These are phyloP conservation scores for Narcine bancroftii DNA, from an alignment of 2,113 vertebrate species.

Conservation along the genomic window DNA sequence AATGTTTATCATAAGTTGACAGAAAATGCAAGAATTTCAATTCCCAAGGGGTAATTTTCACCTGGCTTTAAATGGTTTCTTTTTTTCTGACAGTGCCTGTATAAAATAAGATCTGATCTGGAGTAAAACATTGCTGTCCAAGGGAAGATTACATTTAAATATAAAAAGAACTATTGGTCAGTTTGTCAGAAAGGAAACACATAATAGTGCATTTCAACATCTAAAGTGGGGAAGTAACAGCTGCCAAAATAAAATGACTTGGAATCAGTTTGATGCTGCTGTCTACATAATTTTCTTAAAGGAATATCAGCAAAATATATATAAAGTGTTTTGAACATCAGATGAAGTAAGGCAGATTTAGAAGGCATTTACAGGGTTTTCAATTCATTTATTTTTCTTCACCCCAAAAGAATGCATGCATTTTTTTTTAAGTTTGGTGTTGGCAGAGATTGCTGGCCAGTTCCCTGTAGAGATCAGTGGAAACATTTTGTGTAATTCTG, in stretches of 20 bases:
- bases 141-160: background rate
- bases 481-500: slow-evolving; percentile 28
- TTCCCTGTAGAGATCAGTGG: background rate
- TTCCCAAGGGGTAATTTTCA: background rate
- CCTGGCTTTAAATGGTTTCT: background rate
- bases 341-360: background rate
- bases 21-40: background rate
- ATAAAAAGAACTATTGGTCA: background rate
- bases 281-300: slow-evolving; percentile 20
- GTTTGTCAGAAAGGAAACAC: slow-evolving; percentile 2
- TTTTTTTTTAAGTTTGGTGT: background rate
- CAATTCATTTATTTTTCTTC: background rate
- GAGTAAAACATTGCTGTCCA: background rate
- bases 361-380: too few relatives aligned
- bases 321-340: background rate
- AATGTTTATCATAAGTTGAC: background rate
- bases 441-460: background rate
- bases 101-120: background rate
- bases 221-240: background rate
- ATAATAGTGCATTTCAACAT: background rate
- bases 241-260: slow-evolving; percentile 10
- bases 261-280: background rate
- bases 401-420: background rate
- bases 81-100: background rate
- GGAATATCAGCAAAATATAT: background rate